Evolutionary conservation across 2,113 vertebrate genomes (phyloP).

Genomic region (Dermatemys mawii): DNA sequence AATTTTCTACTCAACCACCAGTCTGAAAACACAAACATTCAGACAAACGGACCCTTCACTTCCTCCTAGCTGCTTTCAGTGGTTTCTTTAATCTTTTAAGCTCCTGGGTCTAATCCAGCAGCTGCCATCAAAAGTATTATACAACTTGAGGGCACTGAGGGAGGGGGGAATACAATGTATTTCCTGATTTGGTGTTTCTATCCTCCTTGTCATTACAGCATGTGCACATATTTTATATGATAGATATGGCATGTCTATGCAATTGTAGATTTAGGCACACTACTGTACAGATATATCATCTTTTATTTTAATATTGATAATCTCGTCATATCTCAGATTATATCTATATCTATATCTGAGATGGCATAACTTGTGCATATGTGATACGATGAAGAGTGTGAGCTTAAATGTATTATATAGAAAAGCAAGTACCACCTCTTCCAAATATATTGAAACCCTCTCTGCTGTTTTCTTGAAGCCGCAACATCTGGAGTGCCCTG

Average conservation of each 20-base stretch:
- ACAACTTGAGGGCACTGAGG: conserved; percentile 61
- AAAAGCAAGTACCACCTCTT: neutral
- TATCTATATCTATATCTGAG: neutral
- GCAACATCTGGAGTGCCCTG: neutral
- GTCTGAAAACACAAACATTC: conserved; percentile 73
- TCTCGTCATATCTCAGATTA: neutral
- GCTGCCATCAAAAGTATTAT: conserved; percentile 79
- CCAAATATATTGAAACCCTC: neutral
- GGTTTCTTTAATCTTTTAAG: conserved; percentile 88
- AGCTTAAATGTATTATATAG: neutral
- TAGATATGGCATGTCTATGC: neutral
- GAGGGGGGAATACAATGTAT: conserved; percentile 47
- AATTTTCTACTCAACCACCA: conserved; percentile 80
- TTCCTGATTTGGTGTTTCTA: conserved; percentile 16
- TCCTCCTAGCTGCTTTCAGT: conserved; percentile 80
- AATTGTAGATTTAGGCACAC: neutral
- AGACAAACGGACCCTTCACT: conserved; percentile 76
- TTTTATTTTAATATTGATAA: neutral
- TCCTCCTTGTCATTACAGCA: conserved; percentile 38
- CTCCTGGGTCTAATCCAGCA: conserved; percentile 80
- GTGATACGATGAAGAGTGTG: neutral
- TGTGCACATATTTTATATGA: neutral
- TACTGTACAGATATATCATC: neutral
- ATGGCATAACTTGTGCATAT: neutral
- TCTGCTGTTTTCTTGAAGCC: neutral